Percentiles rank a stretch among this genome's conserved stretches.
phyloP scores from a whole-genome alignment of 2,888 invertebrate genomes.

The Drosophila mulleri region DNA sequence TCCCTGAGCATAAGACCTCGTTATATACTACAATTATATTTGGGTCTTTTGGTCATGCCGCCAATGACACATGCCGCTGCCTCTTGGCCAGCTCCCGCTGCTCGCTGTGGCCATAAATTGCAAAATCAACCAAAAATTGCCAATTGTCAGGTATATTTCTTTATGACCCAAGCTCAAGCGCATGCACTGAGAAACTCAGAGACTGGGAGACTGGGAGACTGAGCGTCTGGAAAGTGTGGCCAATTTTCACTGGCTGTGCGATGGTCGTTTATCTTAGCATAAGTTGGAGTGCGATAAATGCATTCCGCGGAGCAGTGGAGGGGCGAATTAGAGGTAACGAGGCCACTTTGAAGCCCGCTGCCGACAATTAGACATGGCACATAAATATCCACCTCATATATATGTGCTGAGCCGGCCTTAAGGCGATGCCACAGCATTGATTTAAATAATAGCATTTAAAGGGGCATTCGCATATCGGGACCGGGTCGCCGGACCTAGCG shows the following conservation, averaged over 20 bases:
- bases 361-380: conserved; percentile 83
- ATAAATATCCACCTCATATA: conserved; percentile 82
- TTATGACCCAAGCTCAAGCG: conserved; percentile 32
- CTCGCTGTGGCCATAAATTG: conserved; percentile 60
- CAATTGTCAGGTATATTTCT: conserved; percentile 64
- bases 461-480: conserved; percentile 20
- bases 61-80: conserved; percentile 25
- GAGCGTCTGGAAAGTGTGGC: conserved; percentile 67
- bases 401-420: conserved; percentile 24
- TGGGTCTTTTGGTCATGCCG: conserved; percentile 74
- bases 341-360: conserved; percentile 61
- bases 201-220: background rate
- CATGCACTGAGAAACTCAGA: background rate
- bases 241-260: conserved; percentile 64
- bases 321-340: conserved; percentile 10
- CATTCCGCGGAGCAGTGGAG: conserved; percentile 64
- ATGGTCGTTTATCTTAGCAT: conserved; percentile 76
- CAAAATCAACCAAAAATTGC: conserved; percentile 73
- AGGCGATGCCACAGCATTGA: conserved; percentile 71
- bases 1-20: background rate
- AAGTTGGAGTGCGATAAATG: conserved; percentile 82
- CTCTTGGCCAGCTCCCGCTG: conserved; percentile 10
- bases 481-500: conserved; percentile 18
- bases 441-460: conserved; percentile 83
- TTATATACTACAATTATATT: conserved; percentile 18